Conservation (phyloP, 2,797 vertebrate species). For the Mormyrus hasselquistii region DNA sequence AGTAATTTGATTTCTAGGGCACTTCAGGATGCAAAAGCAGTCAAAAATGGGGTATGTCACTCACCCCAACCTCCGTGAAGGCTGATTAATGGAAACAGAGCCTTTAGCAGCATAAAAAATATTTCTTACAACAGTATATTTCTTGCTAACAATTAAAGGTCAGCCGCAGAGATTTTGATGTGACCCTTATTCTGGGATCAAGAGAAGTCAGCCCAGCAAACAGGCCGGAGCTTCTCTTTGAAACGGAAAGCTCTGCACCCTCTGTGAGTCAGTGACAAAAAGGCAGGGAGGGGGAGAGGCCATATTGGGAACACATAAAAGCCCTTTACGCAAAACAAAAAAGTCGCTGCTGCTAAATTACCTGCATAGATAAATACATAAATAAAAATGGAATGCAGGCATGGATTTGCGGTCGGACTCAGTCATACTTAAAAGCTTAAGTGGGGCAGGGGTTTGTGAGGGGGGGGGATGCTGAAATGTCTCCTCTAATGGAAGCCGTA, state of each 20-base stretch:
- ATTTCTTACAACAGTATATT: constrained; percentile 16
- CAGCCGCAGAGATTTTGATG: background rate
- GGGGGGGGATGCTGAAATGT: constrained; percentile 63
- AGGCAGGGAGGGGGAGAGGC: constrained; percentile 12
- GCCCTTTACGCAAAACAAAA: constrained; percentile 57
- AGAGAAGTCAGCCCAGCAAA: constrained; percentile 48
- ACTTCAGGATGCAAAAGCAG: constrained; percentile 27
- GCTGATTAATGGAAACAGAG: constrained; percentile 29
- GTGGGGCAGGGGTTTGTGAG: constrained; percentile 33
- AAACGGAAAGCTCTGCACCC: constrained; percentile 37
- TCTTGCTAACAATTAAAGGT: constrained; percentile 29
- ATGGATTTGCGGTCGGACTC: constrained; percentile 58
- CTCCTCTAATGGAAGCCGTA: constrained; percentile 72
- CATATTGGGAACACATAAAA: constrained; percentile 59
- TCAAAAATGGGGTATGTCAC: constrained; percentile 25
- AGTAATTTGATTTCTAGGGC: constrained; percentile 19
- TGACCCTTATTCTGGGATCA: constrained; percentile 33
- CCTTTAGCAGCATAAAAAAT: constrained; percentile 24
- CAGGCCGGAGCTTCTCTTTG: constrained; percentile 35
- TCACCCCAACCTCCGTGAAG: constrained; percentile 24
- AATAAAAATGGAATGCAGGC: constrained; percentile 61
- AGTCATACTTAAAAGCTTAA: constrained; percentile 62
- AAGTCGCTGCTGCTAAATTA: constrained; percentile 46
- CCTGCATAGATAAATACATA: constrained; percentile 67
- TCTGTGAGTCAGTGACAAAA: constrained; percentile 20